Conservation (phyloP, 2,113 vertebrate species). For the Telmatochromis brachygnathus region DNA sequence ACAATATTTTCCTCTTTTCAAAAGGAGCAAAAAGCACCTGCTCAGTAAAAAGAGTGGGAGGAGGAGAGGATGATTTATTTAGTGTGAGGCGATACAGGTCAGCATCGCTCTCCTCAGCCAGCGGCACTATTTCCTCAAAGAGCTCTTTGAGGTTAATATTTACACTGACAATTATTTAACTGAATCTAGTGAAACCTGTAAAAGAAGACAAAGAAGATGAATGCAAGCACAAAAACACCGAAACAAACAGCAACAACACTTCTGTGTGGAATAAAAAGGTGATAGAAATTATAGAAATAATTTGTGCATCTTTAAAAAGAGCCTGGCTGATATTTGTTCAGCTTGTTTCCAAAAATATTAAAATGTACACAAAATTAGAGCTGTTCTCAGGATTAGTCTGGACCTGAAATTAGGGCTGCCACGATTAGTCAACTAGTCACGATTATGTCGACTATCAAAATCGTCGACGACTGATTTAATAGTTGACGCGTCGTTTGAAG, state of each 20-base stretch:
- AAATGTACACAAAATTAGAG: neutral
- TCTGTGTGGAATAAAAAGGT: neutral
- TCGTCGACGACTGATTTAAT: accelerated
- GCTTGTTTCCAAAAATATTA: neutral
- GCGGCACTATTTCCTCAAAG: neutral
- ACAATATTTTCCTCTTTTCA: neutral
- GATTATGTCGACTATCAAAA: no score
- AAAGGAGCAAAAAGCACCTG: neutral
- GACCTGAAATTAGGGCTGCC: neutral
- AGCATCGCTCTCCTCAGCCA: neutral
- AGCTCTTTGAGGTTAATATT: neutral
- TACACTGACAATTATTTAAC: neutral
- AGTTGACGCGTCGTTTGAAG: no score
- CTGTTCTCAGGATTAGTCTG: neutral
- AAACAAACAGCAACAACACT: neutral
- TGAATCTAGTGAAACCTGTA: neutral
- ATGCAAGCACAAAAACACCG: neutral
- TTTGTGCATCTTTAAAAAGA: neutral
- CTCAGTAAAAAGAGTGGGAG: neutral
- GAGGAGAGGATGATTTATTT: neutral
- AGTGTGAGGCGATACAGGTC: neutral
- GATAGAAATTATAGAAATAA: neutral
- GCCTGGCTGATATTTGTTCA: neutral
- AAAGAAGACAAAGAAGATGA: neutral
- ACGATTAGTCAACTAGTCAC: no score